Conservation (phyloP, 2,113 vertebrate species). For the Ascaphus truei region DNA sequence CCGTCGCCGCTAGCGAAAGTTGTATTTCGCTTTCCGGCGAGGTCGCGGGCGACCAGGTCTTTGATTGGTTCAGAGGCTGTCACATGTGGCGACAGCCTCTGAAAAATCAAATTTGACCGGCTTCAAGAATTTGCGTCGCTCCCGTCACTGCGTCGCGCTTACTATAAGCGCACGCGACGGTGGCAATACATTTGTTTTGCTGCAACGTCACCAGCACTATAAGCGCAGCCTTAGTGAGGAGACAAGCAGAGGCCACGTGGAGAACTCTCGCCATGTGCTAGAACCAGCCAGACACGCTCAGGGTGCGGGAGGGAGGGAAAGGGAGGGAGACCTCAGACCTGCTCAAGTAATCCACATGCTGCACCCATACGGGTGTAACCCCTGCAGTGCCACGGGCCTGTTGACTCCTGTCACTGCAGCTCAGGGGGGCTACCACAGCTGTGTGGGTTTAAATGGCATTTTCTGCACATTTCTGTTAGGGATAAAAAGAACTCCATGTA, state of each 20-base stretch:
- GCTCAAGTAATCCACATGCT: slow-evolving; percentile 8
- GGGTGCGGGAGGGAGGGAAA: not conserved
- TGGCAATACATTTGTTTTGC: not conserved
- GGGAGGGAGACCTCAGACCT: not conserved
- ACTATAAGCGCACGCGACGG: not conserved
- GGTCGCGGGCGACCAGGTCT: too few relatives aligned
- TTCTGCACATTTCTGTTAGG: not conserved
- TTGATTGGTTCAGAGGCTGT: too few relatives aligned
- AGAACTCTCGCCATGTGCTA: not conserved
- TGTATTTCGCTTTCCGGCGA: too few relatives aligned
- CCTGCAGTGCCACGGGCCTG: not conserved
- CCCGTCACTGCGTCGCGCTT: too few relatives aligned
- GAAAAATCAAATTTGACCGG: too few relatives aligned
- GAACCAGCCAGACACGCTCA: slow-evolving; percentile 20
- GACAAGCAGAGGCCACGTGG: not conserved
- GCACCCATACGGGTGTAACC: not conserved
- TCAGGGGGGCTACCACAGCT: too few relatives aligned
- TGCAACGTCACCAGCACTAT: not conserved
- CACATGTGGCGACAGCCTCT: too few relatives aligned
- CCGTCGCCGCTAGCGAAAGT: too few relatives aligned
- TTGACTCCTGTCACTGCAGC: too few relatives aligned
- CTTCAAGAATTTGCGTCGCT: too few relatives aligned
- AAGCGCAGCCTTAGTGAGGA: not conserved
- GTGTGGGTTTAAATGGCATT: too few relatives aligned
- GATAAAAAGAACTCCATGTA: not conserved